Evolutionary conservation across 1,140 invertebrate genomes (phyloP), one percentile per base, ranked within the genome.

Genomic region (Hormaphis cornu): DNA sequence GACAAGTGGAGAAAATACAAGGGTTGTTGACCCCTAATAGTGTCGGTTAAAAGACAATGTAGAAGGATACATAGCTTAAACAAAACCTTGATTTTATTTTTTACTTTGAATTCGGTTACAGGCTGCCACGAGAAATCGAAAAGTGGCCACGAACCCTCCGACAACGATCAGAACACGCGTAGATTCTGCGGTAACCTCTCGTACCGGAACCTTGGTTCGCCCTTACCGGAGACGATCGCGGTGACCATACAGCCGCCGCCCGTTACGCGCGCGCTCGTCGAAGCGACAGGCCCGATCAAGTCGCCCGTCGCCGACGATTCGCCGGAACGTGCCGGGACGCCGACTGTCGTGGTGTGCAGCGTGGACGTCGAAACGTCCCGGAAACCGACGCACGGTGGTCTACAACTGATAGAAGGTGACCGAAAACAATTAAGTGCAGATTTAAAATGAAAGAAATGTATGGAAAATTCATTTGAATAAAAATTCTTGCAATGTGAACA

Each of bases 341-440:
- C 76, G 6, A 74, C 75, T 3, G 73, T 76, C n/a, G 73, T 77
- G 8, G 52, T 76, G 16, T 77, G 76, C 61, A 76, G 74, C 52
- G 76, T 76, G 1, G 76, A 77, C 48, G 75, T 77, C 7, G 76
- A 77, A 56, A 75, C 75, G 0, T 74, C 69, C 20, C 46, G 37
- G 24, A 33, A 37, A 26, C 53, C n/a, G 5, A 12, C 18, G 30
- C 44, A 48, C n/a, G n/a, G n/a, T n/a, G n/a, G n/a, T n/a, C n/a
- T n/a, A 7, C 26, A 9, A 2, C 18, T 24, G 18, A 18, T 28
- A 2, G 22, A n/a, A 8, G 6, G 6, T 10, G 12, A 22, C 61
- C 12, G 40, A 63, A 1, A 46, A 46, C 37, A 14, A n/a, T n/a
- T n/a, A n/a, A n/a, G n/a, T n/a, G n/a, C n/a, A n/a, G n/a, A n/a